Conservation (phyloP, 1,140 invertebrate genomes). For the Trichoplusia ni region DNA sequence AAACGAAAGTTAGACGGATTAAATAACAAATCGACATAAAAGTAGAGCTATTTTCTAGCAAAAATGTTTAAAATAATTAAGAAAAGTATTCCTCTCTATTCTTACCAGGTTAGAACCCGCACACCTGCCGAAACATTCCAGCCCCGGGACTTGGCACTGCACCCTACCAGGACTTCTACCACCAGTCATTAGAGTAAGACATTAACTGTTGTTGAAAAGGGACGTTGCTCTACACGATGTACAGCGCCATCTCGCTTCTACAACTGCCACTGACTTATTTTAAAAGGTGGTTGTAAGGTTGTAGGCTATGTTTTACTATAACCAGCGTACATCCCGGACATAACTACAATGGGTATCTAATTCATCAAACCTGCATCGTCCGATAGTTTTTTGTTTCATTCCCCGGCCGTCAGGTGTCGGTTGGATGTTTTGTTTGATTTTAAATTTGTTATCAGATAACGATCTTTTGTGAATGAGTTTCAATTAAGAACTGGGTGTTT, state of each 20-base stretch:
- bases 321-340: conserved; percentile 13
- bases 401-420: conserved; percentile 30
- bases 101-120: conserved; percentile 29
- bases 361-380: conserved; percentile 28
- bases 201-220: no score
- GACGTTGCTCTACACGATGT: no score
- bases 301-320: no score
- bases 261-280: no score
- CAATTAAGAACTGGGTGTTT: no score
- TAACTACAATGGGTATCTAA: conserved; percentile 37
- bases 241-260: no score
- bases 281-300: no score
- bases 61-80: conserved; percentile 1
- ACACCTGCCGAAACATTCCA: conserved; percentile 76
- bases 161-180: conserved; percentile 47
- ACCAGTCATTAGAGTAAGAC: no score
- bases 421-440: conserved; percentile 32
- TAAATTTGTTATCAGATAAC: conserved; percentile 26
- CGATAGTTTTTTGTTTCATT: conserved; percentile 3
- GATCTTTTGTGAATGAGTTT: no score
- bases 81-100: conserved; percentile 45
- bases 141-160: conserved; percentile 58
- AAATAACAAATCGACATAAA: no score
- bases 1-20: no score
- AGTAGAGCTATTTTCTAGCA: no score